Conservation (phyloP, 2,797 vertebrate genomes). For the Thaleichthys pacificus region DNA sequence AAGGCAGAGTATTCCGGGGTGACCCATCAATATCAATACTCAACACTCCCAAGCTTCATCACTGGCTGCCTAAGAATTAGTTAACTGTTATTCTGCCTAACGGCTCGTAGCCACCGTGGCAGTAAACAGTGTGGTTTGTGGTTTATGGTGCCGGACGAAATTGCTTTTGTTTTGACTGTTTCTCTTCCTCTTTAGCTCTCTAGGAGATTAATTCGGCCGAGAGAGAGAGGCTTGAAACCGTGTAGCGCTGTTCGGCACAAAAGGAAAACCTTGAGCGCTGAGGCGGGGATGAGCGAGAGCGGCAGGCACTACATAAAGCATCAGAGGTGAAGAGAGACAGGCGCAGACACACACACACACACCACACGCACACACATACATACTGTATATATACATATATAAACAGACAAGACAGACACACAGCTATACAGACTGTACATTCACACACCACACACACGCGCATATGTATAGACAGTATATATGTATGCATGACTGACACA, state of each 20-base stretch:
- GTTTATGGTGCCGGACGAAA: constrained; percentile 24
- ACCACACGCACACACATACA: background rate
- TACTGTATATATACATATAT: no score
- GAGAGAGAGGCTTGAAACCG: constrained; percentile 27
- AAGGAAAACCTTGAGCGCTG: constrained; percentile 29
- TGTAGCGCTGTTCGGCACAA: constrained; percentile 40
- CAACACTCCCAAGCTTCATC: constrained; percentile 35
- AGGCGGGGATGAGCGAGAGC: constrained; percentile 37
- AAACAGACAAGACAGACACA: background rate
- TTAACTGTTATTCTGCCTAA: constrained; percentile 32
- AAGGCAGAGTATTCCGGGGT: background rate
- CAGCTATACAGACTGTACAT: constrained; percentile 21
- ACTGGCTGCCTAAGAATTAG: constrained; percentile 20
- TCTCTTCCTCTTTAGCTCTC: constrained; percentile 40
- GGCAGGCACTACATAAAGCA: constrained; percentile 1
- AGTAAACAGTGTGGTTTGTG: constrained; percentile 17
- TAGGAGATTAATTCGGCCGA: constrained; percentile 28
- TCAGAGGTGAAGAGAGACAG: background rate
- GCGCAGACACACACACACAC: background rate
- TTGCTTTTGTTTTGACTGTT: constrained; percentile 26
- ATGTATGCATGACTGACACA: background rate
- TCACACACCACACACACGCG: background rate
- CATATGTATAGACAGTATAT: background rate
- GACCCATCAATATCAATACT: constrained; percentile 10
- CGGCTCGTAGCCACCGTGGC: constrained; percentile 19